Base-by-base conservation (phyloP, 2,113 vertebrate species). In the Cinclus cinclus region DNA sequence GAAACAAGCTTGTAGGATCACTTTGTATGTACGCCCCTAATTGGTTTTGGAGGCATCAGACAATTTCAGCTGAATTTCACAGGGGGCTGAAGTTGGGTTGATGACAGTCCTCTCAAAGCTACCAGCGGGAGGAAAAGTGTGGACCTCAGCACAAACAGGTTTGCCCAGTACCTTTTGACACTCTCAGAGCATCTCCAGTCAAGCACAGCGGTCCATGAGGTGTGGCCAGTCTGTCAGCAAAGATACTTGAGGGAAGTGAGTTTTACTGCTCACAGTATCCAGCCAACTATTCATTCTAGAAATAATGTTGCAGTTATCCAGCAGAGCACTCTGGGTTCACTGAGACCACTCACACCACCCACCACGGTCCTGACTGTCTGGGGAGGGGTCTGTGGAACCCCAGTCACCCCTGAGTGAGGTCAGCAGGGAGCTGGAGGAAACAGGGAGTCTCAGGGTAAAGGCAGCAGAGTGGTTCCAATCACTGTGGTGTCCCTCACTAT, bases 41-140 rank as follows among this genome's bases (percentile, higher is more conserved):
- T 67, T 94, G 90, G 64, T 90, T 94, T 95, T 75, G 89, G 91
- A 94, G 63, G 68, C 91, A 56, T 88, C 86, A 92, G 71, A n/a
- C 83, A 92, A 83, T 95, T 97, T 93, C 78, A 95, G 89, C 76
- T 87, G 46, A 81, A 93, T 95, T 94, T 96, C 52, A 41, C 24
- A 56, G 52, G n/a, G 80, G 33, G 15, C 21, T 92, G 76, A 92
- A 93, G 42, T n/a, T 75, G 59, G 67, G 63, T 92, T 86, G 64
- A 83, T 96, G 86, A 75, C 67, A 76, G 19, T 84, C 47, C 64
- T 90, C 59, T 76, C 52, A 56, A 89, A 35, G 64, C 56, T 88
- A 11, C 8, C 22, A 21, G 55, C 22, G 8, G 33, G 19, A 81
- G 59, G 55, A 76, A 73, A 35, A 52, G 55, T 55, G 10, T 83